Base-by-base conservation (phyloP, 2,113 vertebrate species). In the Protomyctophum bolini region DNA sequence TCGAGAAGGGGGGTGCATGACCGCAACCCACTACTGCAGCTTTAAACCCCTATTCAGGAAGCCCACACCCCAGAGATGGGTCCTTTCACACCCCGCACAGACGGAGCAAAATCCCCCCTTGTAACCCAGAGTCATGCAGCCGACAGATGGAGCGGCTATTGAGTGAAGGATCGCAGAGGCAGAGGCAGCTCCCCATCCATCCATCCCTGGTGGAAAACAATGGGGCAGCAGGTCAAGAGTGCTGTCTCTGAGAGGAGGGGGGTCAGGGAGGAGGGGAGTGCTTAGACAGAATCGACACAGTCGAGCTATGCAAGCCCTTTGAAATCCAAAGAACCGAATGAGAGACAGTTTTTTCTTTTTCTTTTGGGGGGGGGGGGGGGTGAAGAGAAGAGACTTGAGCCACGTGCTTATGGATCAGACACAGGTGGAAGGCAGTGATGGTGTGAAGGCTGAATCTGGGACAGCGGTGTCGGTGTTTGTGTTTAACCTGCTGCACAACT, bases 101-200 rank as follows among this genome's bases (percentile, higher is more conserved):
- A 89, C 81, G 73, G 86, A 80, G 85, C 81, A 77, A 87, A 85
- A 89, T 90, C 89, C 84, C 84, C 3, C 72, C 86, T 86, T 83
- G 85, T 87, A 81, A 90, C 86, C 83, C 83, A 77, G 85, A 89
- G 91, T 84, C 85, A 90, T 84, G 80, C 87, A 91, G 92, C 90
- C 86, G 90, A 92, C 91, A 93, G 92, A 93, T 93, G 92, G 92
- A 87, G 82, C 80, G 1, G 83, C 88, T 86, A 89, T 92, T 92
- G 91, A 93, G 88, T 86, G 84, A 87, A 88, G 87, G 89, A 91
- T 89, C 46, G 83, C 73, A 62, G 63, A 72, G 70, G 83, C 83
- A 78, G 81, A 85, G 87, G 89, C 84, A 79, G 80, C 82, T 87
- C 60, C 11, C 86, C 83, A 41, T 41, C 82, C 85, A 90, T 91